These are phyloP conservation scores for Blastobasis lacticolella DNA, from an alignment of 2,888 invertebrate species.

Conservation along the genomic window DNA sequence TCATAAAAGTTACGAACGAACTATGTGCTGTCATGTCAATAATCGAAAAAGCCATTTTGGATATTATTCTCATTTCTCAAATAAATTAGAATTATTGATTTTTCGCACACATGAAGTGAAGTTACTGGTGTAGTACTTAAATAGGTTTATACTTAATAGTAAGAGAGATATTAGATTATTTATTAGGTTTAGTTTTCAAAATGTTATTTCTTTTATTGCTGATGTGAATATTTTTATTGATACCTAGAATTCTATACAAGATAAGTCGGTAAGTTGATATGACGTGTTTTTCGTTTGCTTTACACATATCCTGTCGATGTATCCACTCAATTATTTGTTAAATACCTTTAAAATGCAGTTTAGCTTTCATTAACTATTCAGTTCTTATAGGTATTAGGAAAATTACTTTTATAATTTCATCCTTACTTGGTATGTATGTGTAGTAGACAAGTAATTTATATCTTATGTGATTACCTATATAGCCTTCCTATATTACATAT, in stretches of 20 bases:
- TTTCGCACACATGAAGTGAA: not conserved
- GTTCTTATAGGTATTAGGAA: too few relatives aligned
- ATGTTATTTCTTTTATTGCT: not conserved
- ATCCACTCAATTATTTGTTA: too few relatives aligned
- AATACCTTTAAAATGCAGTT: too few relatives aligned
- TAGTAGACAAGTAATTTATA: too few relatives aligned
- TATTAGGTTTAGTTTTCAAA: not conserved
- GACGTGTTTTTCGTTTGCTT: conserved; percentile 43
- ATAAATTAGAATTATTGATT: not conserved
- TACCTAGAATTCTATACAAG: conserved; percentile 22
- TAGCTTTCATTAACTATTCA: too few relatives aligned
- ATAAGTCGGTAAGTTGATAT: conserved; percentile 48
- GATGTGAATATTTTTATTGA: conserved; percentile 29
- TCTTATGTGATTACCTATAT: too few relatives aligned
- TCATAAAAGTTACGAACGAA: too few relatives aligned
- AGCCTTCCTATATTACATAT: too few relatives aligned
- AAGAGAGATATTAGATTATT: not conserved
- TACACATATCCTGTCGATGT: too few relatives aligned
- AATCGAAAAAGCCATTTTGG: conserved; percentile 46
- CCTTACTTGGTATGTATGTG: too few relatives aligned
- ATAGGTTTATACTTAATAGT: not conserved
- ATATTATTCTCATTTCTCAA: conserved; percentile 15
- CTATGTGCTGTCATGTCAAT: conserved; percentile 19
- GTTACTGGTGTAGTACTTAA: not conserved
- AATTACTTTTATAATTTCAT: too few relatives aligned